Conservation (phyloP, 1,140 invertebrate genomes). For the Cylas formicarius region DNA sequence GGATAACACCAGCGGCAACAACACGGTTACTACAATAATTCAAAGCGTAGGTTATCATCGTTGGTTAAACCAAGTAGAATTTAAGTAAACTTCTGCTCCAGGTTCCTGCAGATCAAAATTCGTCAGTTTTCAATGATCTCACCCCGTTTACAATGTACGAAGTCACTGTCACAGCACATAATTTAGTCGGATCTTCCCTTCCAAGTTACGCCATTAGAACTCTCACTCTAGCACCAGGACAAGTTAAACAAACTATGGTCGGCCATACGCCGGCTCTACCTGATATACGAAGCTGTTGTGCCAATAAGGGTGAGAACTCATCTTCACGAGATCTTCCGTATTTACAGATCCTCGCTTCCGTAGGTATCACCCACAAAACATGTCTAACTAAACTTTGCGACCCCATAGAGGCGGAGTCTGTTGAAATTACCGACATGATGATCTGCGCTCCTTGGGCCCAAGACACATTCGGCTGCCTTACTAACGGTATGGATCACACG, state of each 20-base stretch:
- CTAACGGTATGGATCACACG: constrained; percentile 73
- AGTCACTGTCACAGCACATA: constrained; percentile 61
- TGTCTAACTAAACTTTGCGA: constrained; percentile 75
- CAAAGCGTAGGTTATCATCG: constrained; percentile 9
- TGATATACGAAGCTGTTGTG: constrained; percentile 65
- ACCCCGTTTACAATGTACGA: constrained; percentile 76
- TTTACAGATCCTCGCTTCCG: constrained; percentile 3
- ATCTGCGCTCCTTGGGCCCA: constrained; percentile 78
- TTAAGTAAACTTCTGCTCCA: constrained; percentile 39
- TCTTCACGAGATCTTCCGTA: not conserved
- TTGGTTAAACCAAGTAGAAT: not conserved
- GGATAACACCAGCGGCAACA: constrained; percentile 22
- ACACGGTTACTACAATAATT: constrained; percentile 1
- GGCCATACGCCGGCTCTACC: constrained; percentile 55
- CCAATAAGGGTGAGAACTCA: constrained; percentile 44
- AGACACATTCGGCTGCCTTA: constrained; percentile 69
- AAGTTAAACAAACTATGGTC: constrained; percentile 47
- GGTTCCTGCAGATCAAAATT: constrained; percentile 50
- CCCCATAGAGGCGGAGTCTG: constrained; percentile 53
- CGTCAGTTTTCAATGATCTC: constrained; percentile 52
- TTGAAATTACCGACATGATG: constrained; percentile 66
- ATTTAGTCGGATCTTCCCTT: constrained; percentile 65
- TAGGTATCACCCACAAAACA: constrained; percentile 58
- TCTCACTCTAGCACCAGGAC: constrained; percentile 56
- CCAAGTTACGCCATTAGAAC: constrained; percentile 63